A percentile compares a stretch with the other conserved stretches of the same genome.
These are phyloP conservation scores for Caranx ignobilis DNA, from an alignment of 2,113 vertebrate species.

Conservation along the genomic window DNA sequence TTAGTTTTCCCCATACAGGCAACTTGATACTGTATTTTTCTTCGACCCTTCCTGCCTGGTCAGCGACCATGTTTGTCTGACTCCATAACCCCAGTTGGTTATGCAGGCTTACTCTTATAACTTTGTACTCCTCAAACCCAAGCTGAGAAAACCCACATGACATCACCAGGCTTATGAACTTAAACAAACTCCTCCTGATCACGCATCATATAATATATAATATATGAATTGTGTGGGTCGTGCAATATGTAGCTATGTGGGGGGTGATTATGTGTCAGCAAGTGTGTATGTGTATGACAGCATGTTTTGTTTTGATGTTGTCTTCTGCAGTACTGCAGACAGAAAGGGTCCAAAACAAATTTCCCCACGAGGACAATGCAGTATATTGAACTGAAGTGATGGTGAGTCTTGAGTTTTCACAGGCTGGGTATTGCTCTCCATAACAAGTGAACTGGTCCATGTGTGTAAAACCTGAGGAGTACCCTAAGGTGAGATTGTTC, in stretches of 20 bases:
- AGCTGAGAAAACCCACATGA: slow-evolving; percentile 34
- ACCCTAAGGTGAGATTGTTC: background rate
- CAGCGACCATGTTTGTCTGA: slow-evolving; percentile 34
- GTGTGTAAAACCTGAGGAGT: background rate
- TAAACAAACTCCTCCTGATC: background rate
- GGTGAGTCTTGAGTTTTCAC: background rate
- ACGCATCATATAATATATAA: too few species aligned
- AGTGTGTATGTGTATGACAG: too few species aligned
- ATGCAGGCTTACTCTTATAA: background rate
- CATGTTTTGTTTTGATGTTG: too few species aligned
- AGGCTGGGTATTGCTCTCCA: background rate
- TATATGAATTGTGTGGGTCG: too few species aligned
- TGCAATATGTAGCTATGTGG: too few species aligned
- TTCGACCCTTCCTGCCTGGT: slow-evolving; percentile 32
- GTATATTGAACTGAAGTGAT: too few species aligned
- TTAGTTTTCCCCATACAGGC: slow-evolving; percentile 9
- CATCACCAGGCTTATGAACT: slow-evolving; percentile 38
- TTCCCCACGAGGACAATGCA: too few species aligned
- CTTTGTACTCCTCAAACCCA: background rate
- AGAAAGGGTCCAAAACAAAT: too few species aligned
- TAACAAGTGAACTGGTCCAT: slow-evolving; percentile 6
- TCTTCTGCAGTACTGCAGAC: too few species aligned
- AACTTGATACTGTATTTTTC: slow-evolving; percentile 30
- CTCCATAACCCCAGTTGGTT: slow-evolving; percentile 10
- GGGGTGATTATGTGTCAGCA: too few species aligned